Base-by-base conservation (phyloP, 2,797 vertebrate genomes). In the Cossypha niveicapilla region DNA sequence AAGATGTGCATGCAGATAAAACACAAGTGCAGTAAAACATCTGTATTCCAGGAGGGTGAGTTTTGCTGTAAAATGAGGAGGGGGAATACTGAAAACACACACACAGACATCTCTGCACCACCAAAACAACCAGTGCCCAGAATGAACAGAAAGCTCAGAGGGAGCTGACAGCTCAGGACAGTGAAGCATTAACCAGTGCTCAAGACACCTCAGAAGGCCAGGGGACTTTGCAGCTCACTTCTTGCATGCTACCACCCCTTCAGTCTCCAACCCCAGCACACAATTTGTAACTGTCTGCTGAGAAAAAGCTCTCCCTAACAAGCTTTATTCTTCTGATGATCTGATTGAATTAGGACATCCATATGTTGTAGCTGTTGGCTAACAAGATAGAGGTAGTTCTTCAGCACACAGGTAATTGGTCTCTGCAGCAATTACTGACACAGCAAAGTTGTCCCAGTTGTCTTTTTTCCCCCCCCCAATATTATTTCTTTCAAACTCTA, bases 341-440 rank as follows among this genome's bases (percentile, higher is more conserved):
- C 53, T 90, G 77, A 83, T 32, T 88, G 77, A 94, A 96, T 92
- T 81, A 91, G 75, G 60, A 47, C 66, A 86, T 53, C 67, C 71
- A 58, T 78, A 70, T 90, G 65, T 61, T 75, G 37, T 15, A 94
- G 83, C 79, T 84, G 62, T 86, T 8, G 67, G 78, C 86, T 95
- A 96, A 96, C 86, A 94, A 94, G 56, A 73, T 83, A 72, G 65
- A 72, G 54, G 86, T 75, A 67, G 67, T 72, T 66, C 90, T 94
- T 88, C 57, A 92, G 82, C 86, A 78, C 68, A 74, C 19, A 60
- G 47, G 34, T 86, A 92, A 96, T 75, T 75, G 88, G 63, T 75
- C 62, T 76, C 21, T 37, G 42, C 41, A 72, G 41, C 47, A 68
- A 81, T 77, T 83, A 93, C 88, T 93, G 77, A 92, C 9, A 28